Conservation (phyloP, 30 jellyfish, hydroid and myxozoan species). For the Aurelia sp. region DNA sequence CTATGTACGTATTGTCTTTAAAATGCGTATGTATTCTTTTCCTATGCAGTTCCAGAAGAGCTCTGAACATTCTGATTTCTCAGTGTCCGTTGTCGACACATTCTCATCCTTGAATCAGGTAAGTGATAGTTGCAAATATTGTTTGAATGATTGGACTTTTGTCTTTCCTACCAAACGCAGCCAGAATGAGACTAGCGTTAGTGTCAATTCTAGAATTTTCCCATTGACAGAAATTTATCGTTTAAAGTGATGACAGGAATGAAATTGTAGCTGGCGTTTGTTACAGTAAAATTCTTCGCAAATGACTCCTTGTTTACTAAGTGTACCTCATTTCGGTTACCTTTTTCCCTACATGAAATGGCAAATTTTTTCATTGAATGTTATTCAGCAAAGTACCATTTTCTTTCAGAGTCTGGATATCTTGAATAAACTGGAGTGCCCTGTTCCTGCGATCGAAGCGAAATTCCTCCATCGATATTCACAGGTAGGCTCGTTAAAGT, state of each 20-base stretch:
- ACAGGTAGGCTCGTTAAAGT: constrained; percentile 39
- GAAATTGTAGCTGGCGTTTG: too few relatives aligned
- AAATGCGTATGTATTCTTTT: background rate
- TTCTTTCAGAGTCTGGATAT: constrained; percentile 83
- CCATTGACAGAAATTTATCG: too few relatives aligned
- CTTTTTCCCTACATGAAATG: too few relatives aligned
- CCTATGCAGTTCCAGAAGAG: constrained; percentile 89
- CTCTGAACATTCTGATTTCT: constrained; percentile 89
- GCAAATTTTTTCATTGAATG: too few relatives aligned
- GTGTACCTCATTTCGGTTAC: too few relatives aligned
- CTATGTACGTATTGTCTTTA: background rate
- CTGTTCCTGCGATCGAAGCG: constrained; percentile 74
- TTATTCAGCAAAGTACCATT: background rate
- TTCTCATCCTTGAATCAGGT: constrained; percentile 92
- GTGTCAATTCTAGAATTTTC: too few relatives aligned
- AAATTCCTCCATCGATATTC: constrained; percentile 86
- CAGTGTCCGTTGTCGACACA: constrained; percentile 96
- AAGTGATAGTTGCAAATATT: background rate
- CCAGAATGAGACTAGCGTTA: too few relatives aligned
- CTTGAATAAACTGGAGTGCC: constrained; percentile 90
- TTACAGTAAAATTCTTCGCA: too few relatives aligned
- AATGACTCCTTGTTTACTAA: too few relatives aligned
- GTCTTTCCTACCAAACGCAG: too few relatives aligned
- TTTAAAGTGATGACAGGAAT: too few relatives aligned
- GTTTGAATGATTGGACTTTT: too few relatives aligned